Conservation (phyloP, 2,888 invertebrate species). For the Aporophyla lueneburgensis region DNA sequence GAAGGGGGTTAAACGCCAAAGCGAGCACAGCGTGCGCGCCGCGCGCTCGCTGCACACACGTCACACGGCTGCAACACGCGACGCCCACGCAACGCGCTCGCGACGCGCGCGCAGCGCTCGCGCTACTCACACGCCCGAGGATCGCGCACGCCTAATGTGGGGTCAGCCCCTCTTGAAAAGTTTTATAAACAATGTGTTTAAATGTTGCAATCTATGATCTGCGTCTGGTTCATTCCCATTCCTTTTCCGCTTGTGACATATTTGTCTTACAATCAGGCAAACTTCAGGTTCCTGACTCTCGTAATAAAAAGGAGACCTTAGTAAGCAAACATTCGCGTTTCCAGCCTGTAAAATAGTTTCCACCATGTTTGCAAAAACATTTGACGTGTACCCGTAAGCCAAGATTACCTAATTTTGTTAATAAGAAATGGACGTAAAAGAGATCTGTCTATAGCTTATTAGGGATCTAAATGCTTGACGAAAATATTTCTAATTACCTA, state of each 20-base stretch:
- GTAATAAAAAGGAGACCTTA: background rate
- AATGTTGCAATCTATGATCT: background rate
- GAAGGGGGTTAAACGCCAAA: too few relatives aligned
- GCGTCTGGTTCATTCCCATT: background rate
- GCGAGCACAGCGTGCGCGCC: too few relatives aligned
- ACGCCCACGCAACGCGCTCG: too few relatives aligned
- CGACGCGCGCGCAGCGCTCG: too few relatives aligned
- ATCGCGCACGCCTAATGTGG: too few relatives aligned
- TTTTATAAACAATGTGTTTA: background rate
- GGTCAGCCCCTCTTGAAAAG: background rate
- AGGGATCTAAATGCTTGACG: background rate
- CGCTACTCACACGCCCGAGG: too few relatives aligned
- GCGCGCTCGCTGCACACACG: too few relatives aligned
- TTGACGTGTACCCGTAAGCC: conserved; percentile 7
- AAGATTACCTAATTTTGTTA: conserved; percentile 20
- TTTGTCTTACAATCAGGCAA: background rate
- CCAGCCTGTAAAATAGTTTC: background rate
- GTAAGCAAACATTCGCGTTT: background rate
- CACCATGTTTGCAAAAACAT: conserved; percentile 3
- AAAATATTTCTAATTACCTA: too few relatives aligned
- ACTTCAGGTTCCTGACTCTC: background rate
- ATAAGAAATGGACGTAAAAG: conserved; percentile 18
- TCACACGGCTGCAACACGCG: too few relatives aligned
- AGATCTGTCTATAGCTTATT: conserved; percentile 3
- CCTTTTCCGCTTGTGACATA: background rate